Evolutionary conservation across 1,140 invertebrate species (phyloP), one percentile per base, ranked within the genome.

Genomic region (Drosophila ohnishii): DNA sequence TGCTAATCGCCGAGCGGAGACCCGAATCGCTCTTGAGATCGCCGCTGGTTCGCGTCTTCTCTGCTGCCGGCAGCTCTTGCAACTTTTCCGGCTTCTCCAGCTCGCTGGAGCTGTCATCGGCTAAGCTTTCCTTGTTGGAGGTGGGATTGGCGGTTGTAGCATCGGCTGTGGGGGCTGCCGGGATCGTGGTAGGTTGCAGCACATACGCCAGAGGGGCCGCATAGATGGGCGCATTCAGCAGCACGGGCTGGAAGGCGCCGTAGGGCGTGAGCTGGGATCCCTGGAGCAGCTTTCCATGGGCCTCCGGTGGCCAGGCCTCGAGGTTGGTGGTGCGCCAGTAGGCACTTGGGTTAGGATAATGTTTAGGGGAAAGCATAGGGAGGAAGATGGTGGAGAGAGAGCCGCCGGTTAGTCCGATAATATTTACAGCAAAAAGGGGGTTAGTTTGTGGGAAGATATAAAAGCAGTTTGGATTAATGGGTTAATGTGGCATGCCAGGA

Each of bases 281-380:
- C n/a, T 42, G 59, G 19, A 61, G 37, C 56, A 40, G 61, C 10
- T 42, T 11, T 39, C 55, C 53, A 19, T 53, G 70, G 58, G 50
- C 61, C 59, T 53, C 69, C 42, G 75, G 62, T 37, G 90, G 90
- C 89, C 89, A 90, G 50, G 65, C 65, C 66, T 91, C 82, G 25
- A 87, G 34, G 59, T 76, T 91, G 50, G 80, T 60, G 42, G 82
- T 87, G 60, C 83, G 83, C 89, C 89, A 90, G 53, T 71, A 70
- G 40, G 75, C 71, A 79, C 85, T 88, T 62, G 50, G 53, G 51
- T 84, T 57, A 64, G 44, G 44, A 60, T 37, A 35, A 22, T 19
- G 50, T 11, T 51, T 57, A 10, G n/a, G 22, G 60, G 35, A 53
- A 53, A 67, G 76, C 44, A 59, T 59, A 65, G 34, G 66, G 44